A percentile compares a stretch with the other conserved stretches of the same genome.
Conservation (phyloP, 1,140 invertebrate genomes). For the Meloidogyne floridensis region DNA sequence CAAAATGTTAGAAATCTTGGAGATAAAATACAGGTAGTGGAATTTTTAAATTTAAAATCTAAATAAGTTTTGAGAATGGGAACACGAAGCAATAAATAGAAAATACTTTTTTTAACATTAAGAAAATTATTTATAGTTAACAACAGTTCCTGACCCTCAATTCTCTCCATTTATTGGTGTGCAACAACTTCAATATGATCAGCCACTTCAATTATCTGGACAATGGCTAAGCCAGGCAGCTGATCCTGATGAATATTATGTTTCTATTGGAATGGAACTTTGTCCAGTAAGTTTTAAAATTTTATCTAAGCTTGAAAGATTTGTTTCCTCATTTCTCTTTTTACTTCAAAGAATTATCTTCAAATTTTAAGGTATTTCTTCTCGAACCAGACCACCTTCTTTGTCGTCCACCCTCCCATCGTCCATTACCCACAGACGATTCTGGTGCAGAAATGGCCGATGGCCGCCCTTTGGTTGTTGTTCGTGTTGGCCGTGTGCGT, state of each 20-base stretch:
- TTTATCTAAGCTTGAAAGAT: no score
- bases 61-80: constrained; percentile 49
- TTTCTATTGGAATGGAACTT: constrained; percentile 25
- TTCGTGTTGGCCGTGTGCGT: constrained; percentile 83
- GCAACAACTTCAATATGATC: constrained; percentile 80
- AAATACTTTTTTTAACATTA: no score
- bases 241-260: constrained; percentile 52
- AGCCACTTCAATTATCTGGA: constrained; percentile 88
- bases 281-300: neutral
- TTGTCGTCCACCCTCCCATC: constrained; percentile 72
- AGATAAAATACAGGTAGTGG: constrained; percentile 75
- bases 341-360: neutral
- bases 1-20: constrained; percentile 82
- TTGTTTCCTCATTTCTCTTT: no score
- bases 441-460: constrained; percentile 78
- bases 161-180: constrained; percentile 81
- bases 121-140: constrained; percentile 73
- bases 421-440: constrained; percentile 80
- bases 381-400: constrained; percentile 71
- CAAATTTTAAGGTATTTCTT: constrained; percentile 78
- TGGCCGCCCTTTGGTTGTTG: constrained; percentile 80
- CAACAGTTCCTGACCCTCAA: constrained; percentile 88
- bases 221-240: constrained; percentile 57
- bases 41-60: no score
- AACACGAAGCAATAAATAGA: constrained; percentile 68